These are phyloP conservation scores for Bombus superbus DNA, from an alignment of 1,140 invertebrate species.

Conservation along the genomic window DNA sequence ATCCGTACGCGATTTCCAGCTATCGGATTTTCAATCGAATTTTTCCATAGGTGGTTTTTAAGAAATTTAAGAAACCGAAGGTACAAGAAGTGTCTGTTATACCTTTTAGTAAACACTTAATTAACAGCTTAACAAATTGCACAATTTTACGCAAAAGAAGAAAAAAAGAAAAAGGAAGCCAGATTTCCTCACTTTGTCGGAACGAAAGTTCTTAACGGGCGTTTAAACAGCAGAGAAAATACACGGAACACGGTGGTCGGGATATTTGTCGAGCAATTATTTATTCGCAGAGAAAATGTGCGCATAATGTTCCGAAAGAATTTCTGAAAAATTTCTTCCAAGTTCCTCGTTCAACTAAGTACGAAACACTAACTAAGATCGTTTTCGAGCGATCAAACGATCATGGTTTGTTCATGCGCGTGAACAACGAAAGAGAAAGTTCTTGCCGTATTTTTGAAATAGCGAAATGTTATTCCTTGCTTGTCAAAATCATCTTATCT, in stretches of 20 bases:
- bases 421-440: neutral
- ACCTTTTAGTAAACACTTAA: neutral
- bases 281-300: conserved; percentile 5
- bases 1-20: too few relatives aligned
- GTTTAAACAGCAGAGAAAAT: conserved; percentile 15
- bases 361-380: neutral
- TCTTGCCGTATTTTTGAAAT: neutral
- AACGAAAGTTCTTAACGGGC: neutral
- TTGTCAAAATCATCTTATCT: neutral
- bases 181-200: neutral
- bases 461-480: neutral
- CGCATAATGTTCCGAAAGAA: neutral
- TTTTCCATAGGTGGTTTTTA: too few relatives aligned
- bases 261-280: conserved; percentile 16
- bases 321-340: neutral
- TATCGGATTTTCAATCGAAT: too few relatives aligned
- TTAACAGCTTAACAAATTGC: neutral
- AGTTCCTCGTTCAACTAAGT: neutral
- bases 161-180: neutral
- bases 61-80: too few relatives aligned
- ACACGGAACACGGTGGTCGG: neutral
- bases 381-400: neutral
- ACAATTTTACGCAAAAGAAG: neutral
- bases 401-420: neutral
- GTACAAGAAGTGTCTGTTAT: too few relatives aligned